Evolutionary conservation across 1,140 invertebrate genomes (phyloP).

Genomic region (Hylaeus volcanicus): DNA sequence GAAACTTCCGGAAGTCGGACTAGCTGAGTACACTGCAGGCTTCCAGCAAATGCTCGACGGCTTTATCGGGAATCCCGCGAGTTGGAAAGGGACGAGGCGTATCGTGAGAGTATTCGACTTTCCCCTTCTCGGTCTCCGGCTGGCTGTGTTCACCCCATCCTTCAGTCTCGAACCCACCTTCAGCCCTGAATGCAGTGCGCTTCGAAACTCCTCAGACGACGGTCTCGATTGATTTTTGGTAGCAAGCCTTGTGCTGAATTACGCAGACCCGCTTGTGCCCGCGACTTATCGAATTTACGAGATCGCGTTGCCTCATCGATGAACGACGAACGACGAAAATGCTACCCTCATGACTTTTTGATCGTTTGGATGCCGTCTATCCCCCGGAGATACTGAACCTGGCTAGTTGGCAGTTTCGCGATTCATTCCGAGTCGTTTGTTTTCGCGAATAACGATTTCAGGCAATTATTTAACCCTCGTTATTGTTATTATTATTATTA

Average conservation of each 20-base stretch:
- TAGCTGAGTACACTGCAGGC: slow-evolving; percentile 53
- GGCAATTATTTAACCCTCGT: too few relatives aligned
- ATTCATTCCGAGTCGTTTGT: too few relatives aligned
- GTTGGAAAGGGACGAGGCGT: slow-evolving; percentile 45
- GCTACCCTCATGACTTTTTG: background rate
- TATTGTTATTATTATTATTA: too few relatives aligned
- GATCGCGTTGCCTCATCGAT: background rate
- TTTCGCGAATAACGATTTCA: too few relatives aligned
- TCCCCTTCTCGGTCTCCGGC: background rate
- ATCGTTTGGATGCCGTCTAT: background rate
- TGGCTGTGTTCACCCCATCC: slow-evolving; percentile 4
- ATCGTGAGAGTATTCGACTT: slow-evolving; percentile 54
- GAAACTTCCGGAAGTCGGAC: slow-evolving; percentile 62
- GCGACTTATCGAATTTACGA: slow-evolving; percentile 27
- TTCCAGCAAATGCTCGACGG: slow-evolving; percentile 58
- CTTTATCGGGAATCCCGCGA: slow-evolving; percentile 60
- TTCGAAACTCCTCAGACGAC: slow-evolving; percentile 46
- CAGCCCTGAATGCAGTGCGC: slow-evolving; percentile 29
- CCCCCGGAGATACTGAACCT: too few relatives aligned
- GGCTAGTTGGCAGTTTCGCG: too few relatives aligned
- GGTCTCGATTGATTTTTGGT: slow-evolving; percentile 54
- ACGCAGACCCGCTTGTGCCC: slow-evolving; percentile 1
- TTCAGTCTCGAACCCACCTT: slow-evolving; percentile 17
- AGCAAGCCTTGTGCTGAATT: slow-evolving; percentile 31
- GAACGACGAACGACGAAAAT: slow-evolving; percentile 2